Evolutionary conservation across 2,888 invertebrate species (phyloP), one percentile per base, ranked within the genome.

Genomic region (Teinopalpus imperialis): DNA sequence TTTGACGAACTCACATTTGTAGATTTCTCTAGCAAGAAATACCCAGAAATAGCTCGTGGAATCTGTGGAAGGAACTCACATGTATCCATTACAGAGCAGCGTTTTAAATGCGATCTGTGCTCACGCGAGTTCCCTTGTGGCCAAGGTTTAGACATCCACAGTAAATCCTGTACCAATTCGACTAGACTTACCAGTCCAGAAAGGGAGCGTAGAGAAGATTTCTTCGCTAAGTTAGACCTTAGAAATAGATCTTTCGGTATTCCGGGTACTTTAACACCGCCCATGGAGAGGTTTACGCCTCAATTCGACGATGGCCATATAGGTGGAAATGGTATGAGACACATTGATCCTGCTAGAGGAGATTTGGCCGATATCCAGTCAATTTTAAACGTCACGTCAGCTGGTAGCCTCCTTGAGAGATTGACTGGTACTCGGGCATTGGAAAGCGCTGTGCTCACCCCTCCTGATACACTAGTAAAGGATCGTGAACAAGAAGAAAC

Each of bases 321-420:
- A 27, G 52, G 67, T 14, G 66, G 74, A 39, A 89, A 85, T 48
- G 81, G 82, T 2, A 76, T 86, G 16, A 74, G 87, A 49, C 82
- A 85, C 49, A 85, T 86, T 20, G 92, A 92, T 59, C 88, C 89
- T 52, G 91, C 91, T 16, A 93, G 93, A 69, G n/a, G n/a, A n/a
- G 96, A 97, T 63, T 86, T 96, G 51, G 96, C 96, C 30, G 96
- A 96, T 64, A 96, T 97, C 52, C 94, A 94, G 69, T 94, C 95
- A 16, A 96, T 96, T 53, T 89, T 96, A 41, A 93, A 93, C 12
- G 93, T 95, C 56, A 94, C 95, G 18, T 93, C 94, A 7, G 90
- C 92, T 26, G 91, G 92, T 14, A 91, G 92, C 62, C 90, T 93
- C 49, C 73, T 93, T 53, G 92, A 92, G 66, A 91, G 93, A 66